phyloP scores from a whole-genome alignment of 2,888 invertebrate species.

The Tineola bisselliella region DNA sequence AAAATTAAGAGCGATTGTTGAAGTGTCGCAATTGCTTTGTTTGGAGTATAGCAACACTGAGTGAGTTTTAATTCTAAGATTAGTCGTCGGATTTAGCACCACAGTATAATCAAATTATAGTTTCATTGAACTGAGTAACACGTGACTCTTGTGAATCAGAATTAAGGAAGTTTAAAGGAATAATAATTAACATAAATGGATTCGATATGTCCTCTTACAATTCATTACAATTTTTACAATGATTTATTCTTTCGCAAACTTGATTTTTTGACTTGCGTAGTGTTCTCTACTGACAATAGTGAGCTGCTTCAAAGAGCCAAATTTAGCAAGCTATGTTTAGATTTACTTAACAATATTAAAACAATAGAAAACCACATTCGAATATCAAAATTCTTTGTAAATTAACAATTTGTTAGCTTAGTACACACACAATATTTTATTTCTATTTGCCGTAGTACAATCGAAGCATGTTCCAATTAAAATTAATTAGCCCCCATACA shows the following conservation, averaged over 20 bases:
- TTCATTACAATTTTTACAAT: no score
- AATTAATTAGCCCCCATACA: slow-evolving; percentile 61
- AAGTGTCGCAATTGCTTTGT: slow-evolving; percentile 34
- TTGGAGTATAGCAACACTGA: slow-evolving; percentile 19
- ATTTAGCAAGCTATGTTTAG: no score
- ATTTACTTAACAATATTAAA: no score
- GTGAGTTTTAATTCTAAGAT: slow-evolving; percentile 26
- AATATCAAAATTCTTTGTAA: not conserved
- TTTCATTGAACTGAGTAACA: slow-evolving; percentile 4
- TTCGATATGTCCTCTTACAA: no score
- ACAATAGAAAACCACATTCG: not conserved
- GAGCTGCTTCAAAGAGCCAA: no score
- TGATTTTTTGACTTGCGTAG: no score
- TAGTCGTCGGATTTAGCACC: slow-evolving; percentile 23
- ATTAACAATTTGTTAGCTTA: not conserved
- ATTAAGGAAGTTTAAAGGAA: not conserved
- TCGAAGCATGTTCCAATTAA: slow-evolving; percentile 43
- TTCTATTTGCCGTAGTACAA: not conserved
- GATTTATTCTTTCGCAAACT: no score
- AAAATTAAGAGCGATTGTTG: slow-evolving; percentile 58
- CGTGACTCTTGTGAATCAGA: not conserved
- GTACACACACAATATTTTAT: not conserved
- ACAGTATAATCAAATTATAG: not conserved
- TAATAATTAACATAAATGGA: no score
- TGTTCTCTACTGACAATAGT: no score